Base-by-base conservation (phyloP, 1,140 invertebrate species). In the Rhagoletis pomonella region DNA sequence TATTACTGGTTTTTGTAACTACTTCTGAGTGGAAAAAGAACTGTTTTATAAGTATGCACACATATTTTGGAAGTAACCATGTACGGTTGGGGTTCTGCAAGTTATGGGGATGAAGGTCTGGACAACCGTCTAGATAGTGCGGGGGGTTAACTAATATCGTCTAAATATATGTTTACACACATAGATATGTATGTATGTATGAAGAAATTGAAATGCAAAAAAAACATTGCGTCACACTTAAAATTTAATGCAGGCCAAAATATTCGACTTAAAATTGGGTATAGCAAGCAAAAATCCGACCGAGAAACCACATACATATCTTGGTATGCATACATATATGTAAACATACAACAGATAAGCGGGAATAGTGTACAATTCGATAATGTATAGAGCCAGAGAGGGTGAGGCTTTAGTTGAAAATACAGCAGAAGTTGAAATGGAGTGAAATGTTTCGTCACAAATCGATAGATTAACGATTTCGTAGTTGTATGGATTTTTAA, bases 401-500 rank as follows among this genome's bases (percentile, higher is more conserved):
- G 5, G 9, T 81, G 1, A 12, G n/a, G 3, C 17, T 29, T 55
- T 17, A 19, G 5, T 44, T 6, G 10, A 55, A 6, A 12, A 62
- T 17, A 4, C 17, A 73, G 73, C 55, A 58, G 5, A 19, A 81
- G n/a, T 67, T 5, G 73, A 7, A 42, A 55, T 81, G 17, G 10
- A 73, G 73, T 58, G 44, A 60, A 60, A 39, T 55, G 65, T 77
- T 87, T 87, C 67, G 86, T 87, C 86, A 87, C 86, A 62, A 87
- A 87, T 87, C 86, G 69, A 87, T 87, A 67, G 86, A 87, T 87
- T 87, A 77, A 12, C 64, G 10, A 42, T 81, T 81, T 58, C n/a
- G 14, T 55, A 50, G 47, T 55, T 55, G 4, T 50, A 69, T 87
- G 86, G 47, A 62, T 62, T 86, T 85, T 86, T 86, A 62, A 60